Conservation (phyloP, 2,888 invertebrate genomes). For the Spialia ferax region DNA sequence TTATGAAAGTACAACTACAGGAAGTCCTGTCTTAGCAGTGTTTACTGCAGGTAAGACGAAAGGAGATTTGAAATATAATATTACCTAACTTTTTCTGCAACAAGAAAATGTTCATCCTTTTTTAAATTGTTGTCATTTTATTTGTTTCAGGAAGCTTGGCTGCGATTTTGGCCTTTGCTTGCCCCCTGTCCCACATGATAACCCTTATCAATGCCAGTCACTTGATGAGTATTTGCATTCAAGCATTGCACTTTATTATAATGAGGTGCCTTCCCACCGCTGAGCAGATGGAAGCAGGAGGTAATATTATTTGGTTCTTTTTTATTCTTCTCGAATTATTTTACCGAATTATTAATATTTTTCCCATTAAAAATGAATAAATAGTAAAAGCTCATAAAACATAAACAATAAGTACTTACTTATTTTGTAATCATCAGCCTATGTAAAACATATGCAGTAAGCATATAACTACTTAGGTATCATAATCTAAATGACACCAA, state of each 20-base stretch:
- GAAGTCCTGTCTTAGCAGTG: slow-evolving; percentile 88
- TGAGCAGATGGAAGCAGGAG: slow-evolving; percentile 82
- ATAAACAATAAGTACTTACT: too few relatives aligned
- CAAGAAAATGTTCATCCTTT: neutral
- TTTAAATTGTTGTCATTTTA: neutral
- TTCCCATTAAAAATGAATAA: too few relatives aligned
- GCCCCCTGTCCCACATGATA: slow-evolving; percentile 88
- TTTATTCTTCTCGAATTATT: neutral
- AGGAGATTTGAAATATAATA: neutral
- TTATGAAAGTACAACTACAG: slow-evolving; percentile 87
- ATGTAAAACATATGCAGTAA: neutral
- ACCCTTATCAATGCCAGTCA: slow-evolving; percentile 87
- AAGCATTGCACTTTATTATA: slow-evolving; percentile 80
- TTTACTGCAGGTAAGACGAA: slow-evolving; percentile 84
- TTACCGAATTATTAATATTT: too few relatives aligned
- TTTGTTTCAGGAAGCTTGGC: slow-evolving; percentile 85
- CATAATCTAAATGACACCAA: too few relatives aligned
- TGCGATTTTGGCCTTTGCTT: slow-evolving; percentile 88
- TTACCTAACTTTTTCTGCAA: too few relatives aligned
- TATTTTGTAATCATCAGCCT: neutral
- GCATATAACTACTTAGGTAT: too few relatives aligned
- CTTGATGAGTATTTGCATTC: slow-evolving; percentile 79
- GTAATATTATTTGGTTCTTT: slow-evolving; percentile 52
- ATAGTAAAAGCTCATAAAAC: too few relatives aligned
- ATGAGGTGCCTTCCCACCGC: slow-evolving; percentile 86